Evolutionary conservation across 2,888 invertebrate species (phyloP), one percentile per base, ranked within the genome.

Genomic region (Drosophila helvetica): DNA sequence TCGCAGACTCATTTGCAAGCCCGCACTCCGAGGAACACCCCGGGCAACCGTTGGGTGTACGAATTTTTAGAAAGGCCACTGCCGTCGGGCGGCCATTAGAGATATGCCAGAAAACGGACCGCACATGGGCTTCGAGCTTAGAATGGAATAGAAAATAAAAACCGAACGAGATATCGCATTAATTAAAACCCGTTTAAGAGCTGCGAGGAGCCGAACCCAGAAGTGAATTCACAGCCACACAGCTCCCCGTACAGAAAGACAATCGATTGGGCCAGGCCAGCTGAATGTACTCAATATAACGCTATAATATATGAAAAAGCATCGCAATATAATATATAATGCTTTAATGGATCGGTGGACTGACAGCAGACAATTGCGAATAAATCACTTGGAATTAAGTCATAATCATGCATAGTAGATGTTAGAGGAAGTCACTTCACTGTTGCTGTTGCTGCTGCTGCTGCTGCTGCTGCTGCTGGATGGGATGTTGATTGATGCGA

Each of bases 401-500:
- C 70, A 74, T 57, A 72, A 77, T 68, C 54, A 56, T 68, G 43
- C 50, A n/a, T 38, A 55, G 18, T 56, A 53, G 55, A 51, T 50
- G 38, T 10, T 50, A 5, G 50, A 79, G 80, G 86, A 86, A 86
- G 76, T 82, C 48, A 64, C 61, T 72, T 17, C 50, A 47, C 38
- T 38, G 27, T 6, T 25, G 6, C 5, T 5, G 22, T 5, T 22
- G 22, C 6, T 27, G 22, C 22, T 30, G 10, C 38, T 38, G 27
- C 38, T 38, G 27, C 25, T 25, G 6, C 5, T 5, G 22, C 22
- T 22, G 22, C 6, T 27, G 22, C 22, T 30, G 10, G 10, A 2
- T 30, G 6, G 38, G n/a, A 38, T 38, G 52, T 68, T 83, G 79
- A 79, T 79, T 75, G 69, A 86, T 79, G 62, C 60, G 69, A 86